Evolutionary conservation across 2,888 invertebrate species (phyloP), one percentile per base, ranked within the genome.

Genomic region (Hypolimnas misippus): DNA sequence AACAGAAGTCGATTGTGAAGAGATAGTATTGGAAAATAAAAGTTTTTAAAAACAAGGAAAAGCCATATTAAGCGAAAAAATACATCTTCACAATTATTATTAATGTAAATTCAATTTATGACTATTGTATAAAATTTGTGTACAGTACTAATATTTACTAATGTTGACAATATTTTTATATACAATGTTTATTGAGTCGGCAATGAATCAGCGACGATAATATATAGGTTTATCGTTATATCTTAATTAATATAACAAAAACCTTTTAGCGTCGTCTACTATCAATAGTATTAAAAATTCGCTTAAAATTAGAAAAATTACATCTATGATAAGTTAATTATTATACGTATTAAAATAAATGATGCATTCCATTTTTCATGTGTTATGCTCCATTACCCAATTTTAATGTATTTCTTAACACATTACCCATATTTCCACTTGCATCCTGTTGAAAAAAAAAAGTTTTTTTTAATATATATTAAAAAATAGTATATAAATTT

Each of bases 391-490:
- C 49, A 8, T 49, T 49, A 6, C 49, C 49, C 49, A 49, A 29
- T 49, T 29, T 29, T 10, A 49, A n/a, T 2, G 49, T 49, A 29
- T 14, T 14, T 29, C 49, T 25, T 29, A 49, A 14, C n/a, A 49
- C 14, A 14, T 29, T 14, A 2, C 3, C 14, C n/a, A 14, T 0
- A 29, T 38, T 54, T 19, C 21, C 29, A 10, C 38, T 29, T 2
- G 31, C n/a, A 17, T 14, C 12, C 21, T 60, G 19, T 46, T 55
- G 14, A 63, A 52, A 56, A n/a, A n/a, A n/a, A n/a, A n/a, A n/a
- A n/a, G n/a, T n/a, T n/a, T n/a, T n/a, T n/a, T n/a, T n/a, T n/a
- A n/a, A n/a, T n/a, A n/a, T n/a, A n/a, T n/a, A n/a, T n/a, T n/a
- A n/a, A n/a, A 29, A 4, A 29, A 29, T 6, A 29, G 29, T 31